Evolutionary conservation across 2,797 vertebrate species (phyloP).

Genomic region (Semaprochilodus insignis): DNA sequence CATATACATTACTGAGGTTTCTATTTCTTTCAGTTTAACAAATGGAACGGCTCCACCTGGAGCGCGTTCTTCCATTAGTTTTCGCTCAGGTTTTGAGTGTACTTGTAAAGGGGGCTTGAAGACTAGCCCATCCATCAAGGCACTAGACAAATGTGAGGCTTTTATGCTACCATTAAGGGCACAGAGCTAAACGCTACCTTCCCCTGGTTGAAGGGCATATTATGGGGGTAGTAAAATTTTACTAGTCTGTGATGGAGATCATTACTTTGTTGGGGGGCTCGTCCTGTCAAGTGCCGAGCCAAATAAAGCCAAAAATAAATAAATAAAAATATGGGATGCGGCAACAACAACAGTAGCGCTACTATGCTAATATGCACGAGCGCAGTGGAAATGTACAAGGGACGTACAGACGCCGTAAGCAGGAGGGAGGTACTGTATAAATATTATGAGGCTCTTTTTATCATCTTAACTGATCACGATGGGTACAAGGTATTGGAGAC

Average conservation of each 20-base stretch:
- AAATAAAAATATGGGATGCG: conserved; percentile 62
- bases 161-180: conserved; percentile 65
- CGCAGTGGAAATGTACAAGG: conserved; percentile 25
- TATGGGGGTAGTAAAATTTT: conserved; percentile 77
- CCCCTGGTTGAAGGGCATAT: conserved; percentile 73
- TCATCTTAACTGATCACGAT: no score
- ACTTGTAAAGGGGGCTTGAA: conserved; percentile 43
- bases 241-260: conserved; percentile 71
- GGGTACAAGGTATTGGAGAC: not conserved
- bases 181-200: conserved; percentile 58
- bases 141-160: conserved; percentile 56
- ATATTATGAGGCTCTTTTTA: not conserved
- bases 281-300: conserved; percentile 64
- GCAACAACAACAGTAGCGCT: conserved; percentile 54
- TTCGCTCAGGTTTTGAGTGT: conserved; percentile 43
- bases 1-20: not conserved
- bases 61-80: conserved; percentile 37
- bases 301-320: no score
- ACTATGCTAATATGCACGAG: conserved; percentile 37
- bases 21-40: not conserved
- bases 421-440: conserved; percentile 11
- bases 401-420: conserved; percentile 26
- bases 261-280: conserved; percentile 66
- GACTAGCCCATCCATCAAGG: conserved; percentile 51
- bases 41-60: not conserved